A percentile compares a stretch with the other conserved stretches of the same genome.
Conservation (phyloP, 2,888 invertebrate species). For the Acanthosepion esculentum region DNA sequence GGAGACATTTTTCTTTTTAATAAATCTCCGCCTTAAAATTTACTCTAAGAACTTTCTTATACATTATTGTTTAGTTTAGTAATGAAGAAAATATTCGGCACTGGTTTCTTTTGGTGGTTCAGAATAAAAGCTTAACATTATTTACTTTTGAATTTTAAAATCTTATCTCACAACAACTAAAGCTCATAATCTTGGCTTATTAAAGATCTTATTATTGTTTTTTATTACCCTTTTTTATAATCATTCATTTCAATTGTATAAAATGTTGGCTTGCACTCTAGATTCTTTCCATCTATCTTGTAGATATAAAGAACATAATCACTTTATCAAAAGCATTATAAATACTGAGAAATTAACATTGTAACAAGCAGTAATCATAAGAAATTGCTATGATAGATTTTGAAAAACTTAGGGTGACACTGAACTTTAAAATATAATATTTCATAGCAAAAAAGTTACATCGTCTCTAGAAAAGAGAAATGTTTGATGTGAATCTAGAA, state of each 20-base stretch:
- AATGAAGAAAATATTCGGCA: slow-evolving; percentile 8
- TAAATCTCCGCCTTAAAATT: neutral
- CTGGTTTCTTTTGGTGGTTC: neutral
- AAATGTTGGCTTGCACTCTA: neutral
- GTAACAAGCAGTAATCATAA: neutral
- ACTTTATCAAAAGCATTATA: neutral
- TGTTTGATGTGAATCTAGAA: neutral
- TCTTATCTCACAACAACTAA: neutral
- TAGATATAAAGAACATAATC: neutral
- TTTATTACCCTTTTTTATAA: neutral
- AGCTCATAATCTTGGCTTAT: neutral
- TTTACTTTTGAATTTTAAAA: neutral
- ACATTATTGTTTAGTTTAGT: neutral
- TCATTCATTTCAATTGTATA: neutral
- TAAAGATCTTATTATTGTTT: neutral
- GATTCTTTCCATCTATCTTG: neutral
- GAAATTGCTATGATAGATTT: neutral
- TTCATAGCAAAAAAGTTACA: neutral
- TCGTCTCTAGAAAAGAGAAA: neutral
- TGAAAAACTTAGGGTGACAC: neutral
- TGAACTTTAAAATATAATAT: neutral
- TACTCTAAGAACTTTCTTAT: slow-evolving; percentile 2
- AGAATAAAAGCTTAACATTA: neutral
- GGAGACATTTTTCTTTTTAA: neutral
- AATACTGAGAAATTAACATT: neutral